Conservation (phyloP, 2,113 vertebrate species). For the Prinia subflava region DNA sequence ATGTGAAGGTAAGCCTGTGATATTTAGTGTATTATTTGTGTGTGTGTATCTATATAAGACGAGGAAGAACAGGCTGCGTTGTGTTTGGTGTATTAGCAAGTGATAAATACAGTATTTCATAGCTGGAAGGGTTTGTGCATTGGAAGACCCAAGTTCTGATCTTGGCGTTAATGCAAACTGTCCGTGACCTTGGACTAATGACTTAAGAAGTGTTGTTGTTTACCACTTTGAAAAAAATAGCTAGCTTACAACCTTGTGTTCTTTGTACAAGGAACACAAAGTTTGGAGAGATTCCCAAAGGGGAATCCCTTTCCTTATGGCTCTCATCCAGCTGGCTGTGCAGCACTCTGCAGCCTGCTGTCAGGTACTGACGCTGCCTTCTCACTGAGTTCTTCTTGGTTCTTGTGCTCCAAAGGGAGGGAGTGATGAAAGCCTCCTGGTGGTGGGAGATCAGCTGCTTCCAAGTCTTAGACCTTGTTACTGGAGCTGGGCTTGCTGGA, state of each 20-base stretch:
- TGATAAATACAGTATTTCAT: neutral
- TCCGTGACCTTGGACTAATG: neutral
- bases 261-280: neutral
- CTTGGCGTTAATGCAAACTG: neutral
- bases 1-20: conserved; percentile 88
- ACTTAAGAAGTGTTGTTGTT: neutral
- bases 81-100: neutral
- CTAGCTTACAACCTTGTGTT: neutral
- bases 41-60: neutral
- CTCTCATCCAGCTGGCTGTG: neutral
- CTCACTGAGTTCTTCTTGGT: neutral
- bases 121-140: neutral
- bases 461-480: neutral
- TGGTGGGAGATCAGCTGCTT: neutral
- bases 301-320: conserved; percentile 13
- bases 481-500: neutral
- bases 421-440: neutral
- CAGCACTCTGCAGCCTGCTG: neutral
- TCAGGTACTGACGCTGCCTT: neutral
- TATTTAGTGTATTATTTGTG: neutral
- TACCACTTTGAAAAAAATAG: neutral
- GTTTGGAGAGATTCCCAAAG: neutral
- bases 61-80: neutral
- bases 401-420: neutral
- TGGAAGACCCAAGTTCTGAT: neutral